phyloP scores from a whole-genome alignment of 2,888 invertebrate species.

The Aspidiotus destructor region DNA sequence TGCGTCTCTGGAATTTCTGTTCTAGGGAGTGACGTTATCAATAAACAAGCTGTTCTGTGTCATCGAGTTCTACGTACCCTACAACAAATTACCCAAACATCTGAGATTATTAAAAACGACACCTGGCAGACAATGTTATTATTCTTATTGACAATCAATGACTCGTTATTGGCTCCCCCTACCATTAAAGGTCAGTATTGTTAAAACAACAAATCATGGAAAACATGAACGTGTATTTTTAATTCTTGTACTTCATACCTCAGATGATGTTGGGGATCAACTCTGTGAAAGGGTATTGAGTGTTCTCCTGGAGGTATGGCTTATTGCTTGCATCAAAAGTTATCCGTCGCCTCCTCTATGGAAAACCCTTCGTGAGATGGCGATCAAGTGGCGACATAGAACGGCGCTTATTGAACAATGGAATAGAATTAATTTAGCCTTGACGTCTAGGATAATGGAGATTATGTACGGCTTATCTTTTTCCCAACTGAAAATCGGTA shows the following conservation, averaged over 20 bases:
- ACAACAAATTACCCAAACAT: constrained; percentile 68
- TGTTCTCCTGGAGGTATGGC: constrained; percentile 79
- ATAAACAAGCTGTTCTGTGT: constrained; percentile 85
- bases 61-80: constrained; percentile 79
- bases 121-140: constrained; percentile 86
- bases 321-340: constrained; percentile 63
- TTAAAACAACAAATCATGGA: too few species aligned
- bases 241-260: constrained; percentile 2
- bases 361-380: constrained; percentile 88
- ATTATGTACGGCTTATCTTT: constrained; percentile 83
- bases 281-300: constrained; percentile 86
- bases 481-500: constrained; percentile 69
- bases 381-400: constrained; percentile 88
- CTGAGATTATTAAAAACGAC: constrained; percentile 63
- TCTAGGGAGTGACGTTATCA: constrained; percentile 75
- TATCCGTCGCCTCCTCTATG: constrained; percentile 92
- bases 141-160: constrained; percentile 81
- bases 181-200: constrained; percentile 57
- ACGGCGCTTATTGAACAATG: constrained; percentile 87
- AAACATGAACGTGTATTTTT: too few species aligned
- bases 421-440: constrained; percentile 82
- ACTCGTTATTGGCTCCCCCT: constrained; percentile 82
- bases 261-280: constrained; percentile 89
- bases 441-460: constrained; percentile 71
- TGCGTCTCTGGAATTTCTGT: constrained; percentile 13